Percentiles rank a stretch among this genome's conserved stretches.
Evolutionary conservation across 2,113 vertebrate species (phyloP).

Genomic region (Mesocricetus auratus): DNA sequence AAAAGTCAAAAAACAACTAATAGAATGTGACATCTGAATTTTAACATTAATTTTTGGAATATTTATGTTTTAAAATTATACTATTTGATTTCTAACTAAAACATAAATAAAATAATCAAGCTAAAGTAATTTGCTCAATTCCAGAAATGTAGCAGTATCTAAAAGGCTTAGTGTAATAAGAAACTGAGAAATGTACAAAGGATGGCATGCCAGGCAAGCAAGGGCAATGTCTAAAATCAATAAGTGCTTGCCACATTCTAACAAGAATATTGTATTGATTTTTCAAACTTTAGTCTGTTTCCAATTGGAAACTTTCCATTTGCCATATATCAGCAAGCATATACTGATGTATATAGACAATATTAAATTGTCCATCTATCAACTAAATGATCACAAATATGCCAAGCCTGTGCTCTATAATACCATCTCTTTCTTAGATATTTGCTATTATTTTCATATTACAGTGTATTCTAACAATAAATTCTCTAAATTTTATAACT

Average conservation of each 20-base stretch:
- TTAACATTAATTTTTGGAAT: background rate
- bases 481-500: background rate
- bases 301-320: constrained; percentile 49
- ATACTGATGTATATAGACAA: background rate
- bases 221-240: constrained; percentile 63
- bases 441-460: background rate
- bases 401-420: background rate
- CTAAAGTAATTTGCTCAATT: constrained; percentile 1
- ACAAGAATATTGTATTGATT: constrained; percentile 65
- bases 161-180: background rate
- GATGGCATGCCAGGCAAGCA: background rate
- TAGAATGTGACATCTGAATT: background rate
- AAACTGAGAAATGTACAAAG: constrained; percentile 62
- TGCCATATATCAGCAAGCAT: background rate
- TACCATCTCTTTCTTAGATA: background rate
- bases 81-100: background rate
- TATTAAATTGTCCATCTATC: background rate
- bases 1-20: background rate
- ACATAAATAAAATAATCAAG: constrained; percentile 9
- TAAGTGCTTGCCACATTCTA: constrained; percentile 40
- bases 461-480: background rate
- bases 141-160: background rate
- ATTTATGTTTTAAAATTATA: background rate
- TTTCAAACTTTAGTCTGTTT: constrained; percentile 50
- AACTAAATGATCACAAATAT: constrained; percentile 17